Percentiles rank a stretch among this genome's conserved stretches.
Evolutionary conservation across 2,888 invertebrate genomes (phyloP).

Genomic region (Rhynchonema sp.): DNA sequence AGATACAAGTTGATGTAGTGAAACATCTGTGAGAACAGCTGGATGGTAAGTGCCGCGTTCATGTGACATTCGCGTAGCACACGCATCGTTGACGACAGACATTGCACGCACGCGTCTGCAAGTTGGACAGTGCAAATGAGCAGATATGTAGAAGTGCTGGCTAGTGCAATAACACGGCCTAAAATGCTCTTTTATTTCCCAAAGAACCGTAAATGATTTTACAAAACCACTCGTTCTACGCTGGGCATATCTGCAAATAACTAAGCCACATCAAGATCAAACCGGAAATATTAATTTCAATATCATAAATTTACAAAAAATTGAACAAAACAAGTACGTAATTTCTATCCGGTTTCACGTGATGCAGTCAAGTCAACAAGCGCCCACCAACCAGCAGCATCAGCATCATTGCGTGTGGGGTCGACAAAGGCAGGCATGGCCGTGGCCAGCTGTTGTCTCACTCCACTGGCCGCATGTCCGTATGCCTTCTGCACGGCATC

Average conservation of each 20-base stretch:
- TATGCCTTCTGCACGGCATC: constrained; percentile 82
- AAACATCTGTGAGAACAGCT: constrained; percentile 84
- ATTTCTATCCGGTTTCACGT: too few species aligned
- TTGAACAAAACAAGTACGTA: too few species aligned
- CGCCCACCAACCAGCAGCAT: constrained; percentile 1
- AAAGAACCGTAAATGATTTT: too few species aligned
- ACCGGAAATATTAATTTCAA: too few species aligned
- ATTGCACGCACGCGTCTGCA: constrained; percentile 9
- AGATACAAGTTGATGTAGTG: constrained; percentile 86
- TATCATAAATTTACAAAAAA: too few species aligned
- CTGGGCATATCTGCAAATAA: too few species aligned
- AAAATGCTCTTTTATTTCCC: too few species aligned
- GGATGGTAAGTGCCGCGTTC: constrained; percentile 93
- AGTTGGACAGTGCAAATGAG: neutral
- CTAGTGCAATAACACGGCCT: too few species aligned
- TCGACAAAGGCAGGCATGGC: constrained; percentile 29
- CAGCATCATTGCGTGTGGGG: neutral
- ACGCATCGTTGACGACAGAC: constrained; percentile 52
- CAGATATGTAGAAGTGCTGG: too few species aligned
- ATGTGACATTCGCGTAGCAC: constrained; percentile 73
- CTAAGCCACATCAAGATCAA: too few species aligned
- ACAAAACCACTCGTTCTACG: too few species aligned
- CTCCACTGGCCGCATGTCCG: constrained; percentile 38
- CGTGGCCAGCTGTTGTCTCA: constrained; percentile 28
- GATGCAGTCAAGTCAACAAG: too few species aligned